Percentiles rank a stretch among this genome's conserved stretches.
Evolutionary conservation across 2,888 invertebrate genomes (phyloP).

Genomic region (Panopea generosa): DNA sequence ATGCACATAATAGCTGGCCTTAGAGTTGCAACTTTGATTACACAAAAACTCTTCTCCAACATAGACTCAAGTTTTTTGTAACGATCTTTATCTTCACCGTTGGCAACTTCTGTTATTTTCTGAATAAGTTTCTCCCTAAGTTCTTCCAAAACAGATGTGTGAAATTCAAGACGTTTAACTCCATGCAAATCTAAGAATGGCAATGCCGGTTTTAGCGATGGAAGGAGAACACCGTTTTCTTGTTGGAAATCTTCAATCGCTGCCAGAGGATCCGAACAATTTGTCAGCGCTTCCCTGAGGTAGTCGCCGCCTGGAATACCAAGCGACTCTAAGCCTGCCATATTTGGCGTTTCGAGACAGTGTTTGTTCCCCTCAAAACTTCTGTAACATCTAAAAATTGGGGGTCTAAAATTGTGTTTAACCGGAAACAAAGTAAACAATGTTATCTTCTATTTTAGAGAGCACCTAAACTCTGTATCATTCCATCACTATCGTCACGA

Average conservation of each 20-base stretch:
- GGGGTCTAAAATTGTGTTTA: too few species aligned
- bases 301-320: conserved; percentile 95
- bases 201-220: conserved; percentile 96
- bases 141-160: conserved; percentile 89
- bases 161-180: conserved; percentile 96
- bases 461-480: too few species aligned
- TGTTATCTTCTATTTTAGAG: too few species aligned
- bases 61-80: conserved; percentile 95
- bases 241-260: conserved; percentile 99
- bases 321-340: conserved; percentile 90
- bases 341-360: too few species aligned
- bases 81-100: conserved; percentile 84
- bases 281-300: conserved; percentile 95
- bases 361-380: too few species aligned
- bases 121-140: conserved; percentile 80
- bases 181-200: conserved; percentile 97
- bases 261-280: conserved; percentile 97
- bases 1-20: conserved; percentile 98
- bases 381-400: too few species aligned
- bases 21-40: conserved; percentile 93
- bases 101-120: conserved; percentile 78
- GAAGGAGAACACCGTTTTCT: conserved; percentile 87
- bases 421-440: too few species aligned
- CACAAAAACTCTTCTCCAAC: conserved; percentile 96
- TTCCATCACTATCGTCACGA: too few species aligned